A percentile compares a stretch with the other conserved stretches of the same genome.
phyloP scores from a whole-genome alignment of 2,888 invertebrate species.

The Patella pellucida region DNA sequence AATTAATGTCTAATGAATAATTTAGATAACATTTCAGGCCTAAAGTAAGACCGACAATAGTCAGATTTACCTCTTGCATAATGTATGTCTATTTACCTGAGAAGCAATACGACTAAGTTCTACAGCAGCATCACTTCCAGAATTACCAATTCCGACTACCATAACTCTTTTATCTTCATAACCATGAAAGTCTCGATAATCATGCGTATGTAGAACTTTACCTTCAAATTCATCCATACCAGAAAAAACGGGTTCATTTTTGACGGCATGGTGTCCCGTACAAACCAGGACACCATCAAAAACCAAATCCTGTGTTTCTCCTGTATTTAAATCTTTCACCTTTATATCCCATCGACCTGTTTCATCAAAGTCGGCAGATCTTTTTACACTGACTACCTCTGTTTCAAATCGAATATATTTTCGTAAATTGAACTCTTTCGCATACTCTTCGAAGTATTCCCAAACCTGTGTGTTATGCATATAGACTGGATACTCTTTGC shows the following conservation, averaged over 20 bases:
- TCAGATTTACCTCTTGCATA: no score
- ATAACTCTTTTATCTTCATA: constrained; percentile 69
- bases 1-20: no score
- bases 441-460: constrained; percentile 67
- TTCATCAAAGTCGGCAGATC: constrained; percentile 43
- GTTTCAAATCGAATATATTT: constrained; percentile 60
- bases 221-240: constrained; percentile 58
- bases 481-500: constrained; percentile 65
- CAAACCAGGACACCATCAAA: constrained; percentile 63
- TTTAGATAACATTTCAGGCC: no score
- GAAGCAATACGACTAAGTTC: constrained; percentile 66
- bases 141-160: constrained; percentile 73
- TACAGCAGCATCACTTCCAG: constrained; percentile 72
- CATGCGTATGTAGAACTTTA: constrained; percentile 57
- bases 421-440: constrained; percentile 58
- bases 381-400: constrained; percentile 49
- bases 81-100: no score
- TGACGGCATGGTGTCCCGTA: constrained; percentile 60
- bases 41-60: no score
- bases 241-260: constrained; percentile 47
- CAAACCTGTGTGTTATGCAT: constrained; percentile 65
- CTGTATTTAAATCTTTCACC: constrained; percentile 47
- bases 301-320: constrained; percentile 32
- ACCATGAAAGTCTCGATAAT: constrained; percentile 54
- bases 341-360: constrained; percentile 60